Evolutionary conservation across 37 sponge, comb jelly and placozoan genomes (phyloP).

Genomic region (Beroe ovata): DNA sequence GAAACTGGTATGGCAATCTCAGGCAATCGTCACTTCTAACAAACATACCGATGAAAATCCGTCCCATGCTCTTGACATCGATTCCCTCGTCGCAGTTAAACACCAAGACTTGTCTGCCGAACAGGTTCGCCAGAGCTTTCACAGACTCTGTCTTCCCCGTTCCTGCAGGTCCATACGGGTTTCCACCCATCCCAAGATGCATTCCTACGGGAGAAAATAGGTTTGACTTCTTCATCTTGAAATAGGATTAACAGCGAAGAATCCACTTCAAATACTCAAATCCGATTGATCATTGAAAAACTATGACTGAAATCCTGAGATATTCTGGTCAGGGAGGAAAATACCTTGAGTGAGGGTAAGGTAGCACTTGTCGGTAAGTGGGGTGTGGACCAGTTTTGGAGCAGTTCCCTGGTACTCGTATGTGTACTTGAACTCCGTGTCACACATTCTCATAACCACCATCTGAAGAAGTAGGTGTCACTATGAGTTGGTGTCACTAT

Average conservation of each 20-base stretch:
- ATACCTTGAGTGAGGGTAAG: slow-evolving; percentile 94
- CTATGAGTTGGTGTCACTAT: too few species aligned
- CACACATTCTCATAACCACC: slow-evolving; percentile 81
- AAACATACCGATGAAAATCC: slow-evolving; percentile 86
- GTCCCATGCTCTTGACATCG: slow-evolving; percentile 96
- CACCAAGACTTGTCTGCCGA: slow-evolving; percentile 97
- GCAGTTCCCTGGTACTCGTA: slow-evolving; percentile 98
- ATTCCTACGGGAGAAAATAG: too few species aligned
- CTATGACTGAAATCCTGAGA: too few species aligned
- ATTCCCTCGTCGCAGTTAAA: slow-evolving; percentile 99
- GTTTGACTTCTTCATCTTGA: too few species aligned
- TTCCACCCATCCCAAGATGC: slow-evolving; percentile 95
- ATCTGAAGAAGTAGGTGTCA: slow-evolving; percentile 1
- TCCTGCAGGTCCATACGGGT: slow-evolving; percentile 99
- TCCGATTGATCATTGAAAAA: too few species aligned
- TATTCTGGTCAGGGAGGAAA: too few species aligned
- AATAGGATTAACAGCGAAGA: too few species aligned
- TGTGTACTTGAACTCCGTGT: slow-evolving; percentile 92
- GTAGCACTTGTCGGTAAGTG: slow-evolving; percentile 99
- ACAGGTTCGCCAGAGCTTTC: slow-evolving; percentile 92
- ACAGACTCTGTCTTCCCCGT: slow-evolving; percentile 99
- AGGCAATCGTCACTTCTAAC: too few species aligned
- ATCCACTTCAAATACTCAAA: too few species aligned
- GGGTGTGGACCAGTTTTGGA: slow-evolving; percentile 97
- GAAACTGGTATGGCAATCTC: too few species aligned